Evolutionary conservation across 2,797 vertebrate species (phyloP), one percentile per base, ranked within the genome.

Genomic region (Yasuhikotakia modesta): DNA sequence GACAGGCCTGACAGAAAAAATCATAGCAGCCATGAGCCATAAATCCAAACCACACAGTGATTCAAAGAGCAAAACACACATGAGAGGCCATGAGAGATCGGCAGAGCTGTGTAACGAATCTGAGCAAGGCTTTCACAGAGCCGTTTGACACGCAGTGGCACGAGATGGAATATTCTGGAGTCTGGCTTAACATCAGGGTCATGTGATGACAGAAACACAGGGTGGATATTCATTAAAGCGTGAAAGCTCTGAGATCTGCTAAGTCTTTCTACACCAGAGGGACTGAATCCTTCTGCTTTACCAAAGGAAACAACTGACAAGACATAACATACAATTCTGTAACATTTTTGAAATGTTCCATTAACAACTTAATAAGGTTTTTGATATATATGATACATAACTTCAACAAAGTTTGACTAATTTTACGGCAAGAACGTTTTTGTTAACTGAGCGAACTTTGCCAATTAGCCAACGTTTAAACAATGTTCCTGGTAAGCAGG

Each of bases 1-100:
- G 90, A 92, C 86, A 97, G 92, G 86, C 96, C 97, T 99, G 86
- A 83, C 81, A 89, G 30, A 81, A 43, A 79, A 72, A 73, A 75
- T 68, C 64, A 78, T 6, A 66, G 45, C 72, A 74, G 55, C 10
- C 50, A 57, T 75, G 39, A 73, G 57, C 60, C 16, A 16, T 63
- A 73, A 70, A 79, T 73, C 53, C 70, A 53, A 53, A 27, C 57
- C 24, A 50, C 66, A 70, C 4, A 43, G 66, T 48, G 30, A 39
- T 39, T 32, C 76, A 61, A 57, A 68, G 60, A 77, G 53, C 63
- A 69, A 55, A 61, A 73, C 58, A 65, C 11, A 69, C 32, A 46
- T 21, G 21, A 39, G 24, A 65, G 45, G 50, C 22, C 70, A 50
- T 75, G 61, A 53, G 39, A 39, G 17, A 70, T 43, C n/a, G 70